Evolutionary conservation across 2,888 invertebrate species (phyloP).

Genomic region (Trichopoda pennipes): DNA sequence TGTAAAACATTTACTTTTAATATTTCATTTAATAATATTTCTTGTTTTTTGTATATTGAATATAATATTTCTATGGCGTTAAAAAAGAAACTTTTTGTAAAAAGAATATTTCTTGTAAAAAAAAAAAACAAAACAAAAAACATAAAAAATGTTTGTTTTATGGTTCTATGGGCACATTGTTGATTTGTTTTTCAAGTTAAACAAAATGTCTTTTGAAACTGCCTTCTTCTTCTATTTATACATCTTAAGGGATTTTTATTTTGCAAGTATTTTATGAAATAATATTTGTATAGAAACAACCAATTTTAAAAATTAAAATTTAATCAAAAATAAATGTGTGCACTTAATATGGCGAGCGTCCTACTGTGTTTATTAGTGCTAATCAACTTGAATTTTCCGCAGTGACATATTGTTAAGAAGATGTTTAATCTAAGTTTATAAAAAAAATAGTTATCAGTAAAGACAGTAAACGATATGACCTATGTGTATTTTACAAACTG

Average conservation of each 20-base stretch:
- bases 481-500: too few species aligned
- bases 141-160: slow-evolving; percentile 50
- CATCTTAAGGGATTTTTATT: slow-evolving; percentile 9
- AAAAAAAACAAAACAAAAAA: slow-evolving; percentile 23
- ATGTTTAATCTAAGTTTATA: too few species aligned
- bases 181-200: slow-evolving; percentile 58
- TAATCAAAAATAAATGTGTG: slow-evolving; percentile 2
- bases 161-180: slow-evolving; percentile 68
- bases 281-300: slow-evolving; percentile 62
- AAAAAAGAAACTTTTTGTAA: slow-evolving; percentile 37
- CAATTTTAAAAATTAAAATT: slow-evolving; percentile 38
- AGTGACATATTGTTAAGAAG: too few species aligned
- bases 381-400: slow-evolving; percentile 8
- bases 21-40: slow-evolving; percentile 38
- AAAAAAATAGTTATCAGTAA: too few species aligned
- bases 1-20: slow-evolving; percentile 61
- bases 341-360: neutral
- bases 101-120: slow-evolving; percentile 58
- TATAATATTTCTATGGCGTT: slow-evolving; percentile 61
- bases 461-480: too few species aligned
- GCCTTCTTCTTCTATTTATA: neutral
- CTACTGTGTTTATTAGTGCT: slow-evolving; percentile 10
- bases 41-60: slow-evolving; percentile 62
- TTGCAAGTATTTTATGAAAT: slow-evolving; percentile 17
- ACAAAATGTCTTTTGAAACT: slow-evolving; percentile 47